phyloP scores from a whole-genome alignment of 2,888 invertebrate genomes.

The Lordiphosa andalusiaca region DNA sequence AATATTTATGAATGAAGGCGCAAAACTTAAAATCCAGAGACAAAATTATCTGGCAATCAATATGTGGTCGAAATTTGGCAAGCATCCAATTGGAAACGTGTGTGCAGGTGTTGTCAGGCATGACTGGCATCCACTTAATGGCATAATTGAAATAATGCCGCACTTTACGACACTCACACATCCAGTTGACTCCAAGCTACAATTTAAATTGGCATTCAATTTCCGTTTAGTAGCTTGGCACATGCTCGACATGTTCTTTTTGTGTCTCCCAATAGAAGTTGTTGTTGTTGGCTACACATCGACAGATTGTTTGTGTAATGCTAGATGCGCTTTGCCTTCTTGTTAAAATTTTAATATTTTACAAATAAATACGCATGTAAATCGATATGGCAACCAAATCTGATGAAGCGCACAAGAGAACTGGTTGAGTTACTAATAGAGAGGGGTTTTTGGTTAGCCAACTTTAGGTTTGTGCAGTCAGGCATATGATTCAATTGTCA shows the following conservation, averaged over 20 bases:
- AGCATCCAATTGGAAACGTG: slow-evolving; percentile 16
- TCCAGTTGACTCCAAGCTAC: slow-evolving; percentile 18
- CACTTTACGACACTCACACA: slow-evolving; percentile 35
- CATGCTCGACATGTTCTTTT: slow-evolving; percentile 1
- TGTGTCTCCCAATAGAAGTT: neutral
- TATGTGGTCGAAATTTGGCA: neutral
- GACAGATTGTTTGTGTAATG: no score
- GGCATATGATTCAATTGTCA: no score
- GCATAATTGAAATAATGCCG: slow-evolving; percentile 53
- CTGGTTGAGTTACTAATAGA: no score
- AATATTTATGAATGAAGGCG: slow-evolving; percentile 42
- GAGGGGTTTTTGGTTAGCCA: no score
- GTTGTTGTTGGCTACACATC: no score
- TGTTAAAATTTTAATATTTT: no score
- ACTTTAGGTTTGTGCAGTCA: no score
- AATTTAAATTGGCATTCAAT: slow-evolving; percentile 35
- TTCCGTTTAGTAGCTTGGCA: slow-evolving; percentile 20
- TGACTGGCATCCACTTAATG: slow-evolving; percentile 36
- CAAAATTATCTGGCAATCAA: slow-evolving; percentile 16
- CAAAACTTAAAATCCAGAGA: slow-evolving; percentile 27
- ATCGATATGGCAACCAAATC: no score
- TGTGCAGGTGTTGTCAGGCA: slow-evolving; percentile 23
- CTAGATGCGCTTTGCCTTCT: no score
- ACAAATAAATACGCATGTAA: no score
- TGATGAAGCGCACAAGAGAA: no score